Evolutionary conservation across 2,797 vertebrate species (phyloP).

Genomic region (Tragopan temminckii): DNA sequence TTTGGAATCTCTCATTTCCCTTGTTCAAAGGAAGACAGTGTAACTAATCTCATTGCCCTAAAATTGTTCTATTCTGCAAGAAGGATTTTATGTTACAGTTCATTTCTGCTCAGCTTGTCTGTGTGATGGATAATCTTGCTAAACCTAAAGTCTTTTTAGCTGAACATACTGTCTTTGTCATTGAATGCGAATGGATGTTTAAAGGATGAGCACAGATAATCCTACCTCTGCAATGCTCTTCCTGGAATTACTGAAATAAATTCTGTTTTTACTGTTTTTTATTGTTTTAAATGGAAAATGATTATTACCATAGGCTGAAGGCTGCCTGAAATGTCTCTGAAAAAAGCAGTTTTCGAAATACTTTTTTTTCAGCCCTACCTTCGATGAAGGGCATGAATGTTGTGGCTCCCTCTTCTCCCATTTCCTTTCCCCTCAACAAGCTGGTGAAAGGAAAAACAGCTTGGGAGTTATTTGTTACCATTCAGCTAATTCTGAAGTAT

Average conservation of each 20-base stretch:
- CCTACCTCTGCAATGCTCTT: background rate
- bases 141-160: background rate
- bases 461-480: background rate
- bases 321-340: background rate
- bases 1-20: background rate
- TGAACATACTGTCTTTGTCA: background rate
- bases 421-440: background rate
- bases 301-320: background rate
- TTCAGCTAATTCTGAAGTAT: background rate
- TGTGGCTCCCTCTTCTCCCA: background rate
- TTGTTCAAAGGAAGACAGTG: background rate
- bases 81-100: background rate
- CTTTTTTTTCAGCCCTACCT: rapidly evolving
- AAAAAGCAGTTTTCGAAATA: background rate
- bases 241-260: background rate
- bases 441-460: background rate
- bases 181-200: background rate
- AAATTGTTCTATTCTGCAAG: background rate
- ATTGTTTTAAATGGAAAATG: background rate
- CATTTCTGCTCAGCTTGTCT: background rate
- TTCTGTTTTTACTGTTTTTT: background rate
- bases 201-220: background rate
- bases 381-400: background rate
- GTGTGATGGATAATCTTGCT: background rate
- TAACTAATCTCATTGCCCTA: background rate